phyloP scores from a whole-genome alignment of 1,140 invertebrate genomes.

The Helicoverpa armigera region DNA sequence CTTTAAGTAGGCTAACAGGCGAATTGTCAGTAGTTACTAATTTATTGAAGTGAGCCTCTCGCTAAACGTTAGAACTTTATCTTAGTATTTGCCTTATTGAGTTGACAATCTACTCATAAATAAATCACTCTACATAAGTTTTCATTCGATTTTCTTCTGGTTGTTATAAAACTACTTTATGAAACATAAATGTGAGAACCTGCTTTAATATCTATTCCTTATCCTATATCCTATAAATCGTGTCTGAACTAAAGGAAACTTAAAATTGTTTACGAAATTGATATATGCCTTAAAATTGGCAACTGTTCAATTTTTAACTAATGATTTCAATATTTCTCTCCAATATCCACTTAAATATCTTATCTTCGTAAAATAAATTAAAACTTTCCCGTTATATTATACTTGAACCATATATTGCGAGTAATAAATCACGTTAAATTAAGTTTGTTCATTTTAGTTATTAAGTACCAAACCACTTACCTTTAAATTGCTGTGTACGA shows the following conservation, averaged over 20 bases:
- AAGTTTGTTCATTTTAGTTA: conserved; percentile 31
- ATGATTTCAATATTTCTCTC: conserved; percentile 35
- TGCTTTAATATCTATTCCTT: no score
- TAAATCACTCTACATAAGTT: no score
- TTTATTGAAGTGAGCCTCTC: no score
- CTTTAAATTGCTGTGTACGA: not conserved
- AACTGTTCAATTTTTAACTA: conserved; percentile 15
- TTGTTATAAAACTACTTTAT: no score
- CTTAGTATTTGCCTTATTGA: no score
- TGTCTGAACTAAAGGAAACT: not conserved
- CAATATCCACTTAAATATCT: conserved; percentile 2
- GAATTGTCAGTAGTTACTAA: no score
- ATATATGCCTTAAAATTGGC: conserved; percentile 2
- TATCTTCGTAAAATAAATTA: conserved; percentile 24
- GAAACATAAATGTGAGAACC: no score
- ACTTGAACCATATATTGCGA: conserved; percentile 19
- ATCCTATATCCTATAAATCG: not conserved
- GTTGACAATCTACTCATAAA: no score
- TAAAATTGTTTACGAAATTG: not conserved
- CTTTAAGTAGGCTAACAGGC: no score
- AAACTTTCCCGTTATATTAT: conserved; percentile 11
- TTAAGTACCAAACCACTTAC: conserved; percentile 1
- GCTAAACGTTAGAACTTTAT: no score
- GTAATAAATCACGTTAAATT: conserved; percentile 32
- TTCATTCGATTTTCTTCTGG: no score